Evolutionary conservation across 2,888 invertebrate genomes (phyloP), one percentile per base, ranked within the genome.

Genomic region (Oligia latruncula): DNA sequence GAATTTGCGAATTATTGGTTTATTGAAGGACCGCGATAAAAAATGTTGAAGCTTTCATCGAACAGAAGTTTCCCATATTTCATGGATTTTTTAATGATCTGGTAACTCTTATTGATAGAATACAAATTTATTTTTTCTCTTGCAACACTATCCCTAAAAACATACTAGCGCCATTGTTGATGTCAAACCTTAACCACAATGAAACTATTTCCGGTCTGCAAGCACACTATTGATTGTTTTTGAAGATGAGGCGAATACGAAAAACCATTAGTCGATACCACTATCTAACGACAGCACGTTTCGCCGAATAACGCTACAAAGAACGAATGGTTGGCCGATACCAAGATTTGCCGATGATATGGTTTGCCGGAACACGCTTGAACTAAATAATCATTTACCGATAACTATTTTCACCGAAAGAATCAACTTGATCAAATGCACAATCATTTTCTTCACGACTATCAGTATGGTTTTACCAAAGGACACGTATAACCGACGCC

Each of bases 161-260:
- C 43, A 35, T 60, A 78, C 84, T 78, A 78, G 81, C 70, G 84
- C 81, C 81, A 70, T 70, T 83, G 77, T 46, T 77, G 20, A 9
- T 58, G 13, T 29, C 5, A 68, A 74, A 66, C 60, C 15, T 29
- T 13, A 40, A 60, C 35, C n/a, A 46, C 8, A 62, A 62, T 29
- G 23, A 29, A 55, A 55, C 35, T 40, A 49, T 79, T 82, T 82
- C 74, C 65, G 58, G 58, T 49, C 17, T 49, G 11, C n/a, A 65
- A 55, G 13, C 60, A 58, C 74, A 58, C 1, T 49, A 75, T 74
- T 58, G 35, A 58, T 40, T 66, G 13, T 9, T 9, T 29, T 35
- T 35, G 35, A 52, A 2, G 4, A 62, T n/a, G 29, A 49, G 20
- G 13, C 20, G 13, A 55, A 35, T 35, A 35, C 35, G 35, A 35